A percentile compares a stretch with the other conserved stretches of the same genome.
Conservation (phyloP, 2,113 vertebrate genomes). For the Saguinus midas region DNA sequence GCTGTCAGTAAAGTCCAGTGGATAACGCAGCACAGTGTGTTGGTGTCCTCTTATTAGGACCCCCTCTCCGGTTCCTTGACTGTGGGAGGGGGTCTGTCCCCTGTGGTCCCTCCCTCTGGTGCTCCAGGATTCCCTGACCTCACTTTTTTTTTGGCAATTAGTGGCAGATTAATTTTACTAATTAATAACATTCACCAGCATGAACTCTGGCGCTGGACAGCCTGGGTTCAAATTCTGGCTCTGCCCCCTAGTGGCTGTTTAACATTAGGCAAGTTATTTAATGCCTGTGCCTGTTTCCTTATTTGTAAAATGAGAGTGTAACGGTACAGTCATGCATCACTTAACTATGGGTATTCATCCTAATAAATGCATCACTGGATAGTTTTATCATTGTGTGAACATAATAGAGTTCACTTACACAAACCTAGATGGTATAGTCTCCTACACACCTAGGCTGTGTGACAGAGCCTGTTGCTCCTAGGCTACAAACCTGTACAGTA, state of each 20-base stretch:
- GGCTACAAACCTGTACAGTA: neutral
- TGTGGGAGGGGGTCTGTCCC: too few species aligned
- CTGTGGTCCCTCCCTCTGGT: too few species aligned
- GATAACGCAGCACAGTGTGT: accelerated
- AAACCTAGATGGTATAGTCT: neutral
- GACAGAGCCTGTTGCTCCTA: neutral
- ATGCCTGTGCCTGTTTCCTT: neutral
- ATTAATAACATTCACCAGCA: neutral
- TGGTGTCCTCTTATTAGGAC: too few species aligned
- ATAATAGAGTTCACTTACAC: neutral
- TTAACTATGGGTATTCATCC: neutral
- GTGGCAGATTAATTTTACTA: too few species aligned
- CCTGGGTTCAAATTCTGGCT: neutral
- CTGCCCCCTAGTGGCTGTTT: neutral
- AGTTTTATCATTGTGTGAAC: neutral
- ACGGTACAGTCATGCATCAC: neutral
- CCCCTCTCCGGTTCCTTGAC: too few species aligned
- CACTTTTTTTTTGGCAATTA: too few species aligned
- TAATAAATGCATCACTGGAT: neutral
- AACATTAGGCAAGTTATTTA: neutral
- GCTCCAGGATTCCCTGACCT: too few species aligned
- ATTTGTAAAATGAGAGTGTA: neutral
- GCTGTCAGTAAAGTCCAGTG: neutral
- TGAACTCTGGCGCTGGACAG: neutral
- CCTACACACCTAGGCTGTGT: neutral